A percentile compares a stretch with the other conserved stretches of the same genome.
Conservation (phyloP, 1,140 invertebrate species). For the Episyrphus balteatus region DNA sequence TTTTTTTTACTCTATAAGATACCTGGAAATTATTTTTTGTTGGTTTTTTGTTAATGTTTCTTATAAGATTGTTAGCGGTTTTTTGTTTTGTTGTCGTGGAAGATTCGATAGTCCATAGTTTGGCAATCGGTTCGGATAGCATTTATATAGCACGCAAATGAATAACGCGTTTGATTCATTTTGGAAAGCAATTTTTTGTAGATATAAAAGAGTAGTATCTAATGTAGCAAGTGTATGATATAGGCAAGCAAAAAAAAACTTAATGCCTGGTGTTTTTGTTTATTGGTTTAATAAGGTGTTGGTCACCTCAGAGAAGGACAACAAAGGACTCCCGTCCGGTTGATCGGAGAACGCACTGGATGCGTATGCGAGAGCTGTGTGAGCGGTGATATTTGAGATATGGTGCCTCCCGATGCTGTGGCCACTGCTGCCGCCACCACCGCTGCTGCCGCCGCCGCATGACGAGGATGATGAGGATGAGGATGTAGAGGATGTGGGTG, state of each 20-base stretch:
- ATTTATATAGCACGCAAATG: too few species aligned
- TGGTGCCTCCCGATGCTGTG: slow-evolving; percentile 22
- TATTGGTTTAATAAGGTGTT: slow-evolving; percentile 64
- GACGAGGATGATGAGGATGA: slow-evolving; percentile 45
- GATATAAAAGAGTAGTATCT: neutral
- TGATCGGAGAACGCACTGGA: slow-evolving; percentile 37
- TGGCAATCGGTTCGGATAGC: slow-evolving; percentile 17
- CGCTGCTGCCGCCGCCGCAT: slow-evolving; percentile 38
- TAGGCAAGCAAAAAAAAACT: neutral
- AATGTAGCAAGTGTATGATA: neutral
- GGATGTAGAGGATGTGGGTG: slow-evolving; percentile 47
- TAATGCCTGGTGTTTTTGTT: slow-evolving; percentile 4
- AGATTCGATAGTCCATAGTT: slow-evolving; percentile 36
- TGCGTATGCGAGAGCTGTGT: slow-evolving; percentile 34
- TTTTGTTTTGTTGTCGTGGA: slow-evolving; percentile 14
- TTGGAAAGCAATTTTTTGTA: neutral
- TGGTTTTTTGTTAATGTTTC: too few species aligned
- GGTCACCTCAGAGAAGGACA: slow-evolving; percentile 75
- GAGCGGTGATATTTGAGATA: slow-evolving; percentile 38
- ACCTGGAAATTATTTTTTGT: too few species aligned
- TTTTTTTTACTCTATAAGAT: too few species aligned
- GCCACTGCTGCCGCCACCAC: slow-evolving; percentile 46
- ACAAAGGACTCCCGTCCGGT: slow-evolving; percentile 63
- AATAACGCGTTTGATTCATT: neutral
- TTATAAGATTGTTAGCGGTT: too few species aligned